Conservation (phyloP, 2,113 vertebrate species). For the Hippotragus niger region DNA sequence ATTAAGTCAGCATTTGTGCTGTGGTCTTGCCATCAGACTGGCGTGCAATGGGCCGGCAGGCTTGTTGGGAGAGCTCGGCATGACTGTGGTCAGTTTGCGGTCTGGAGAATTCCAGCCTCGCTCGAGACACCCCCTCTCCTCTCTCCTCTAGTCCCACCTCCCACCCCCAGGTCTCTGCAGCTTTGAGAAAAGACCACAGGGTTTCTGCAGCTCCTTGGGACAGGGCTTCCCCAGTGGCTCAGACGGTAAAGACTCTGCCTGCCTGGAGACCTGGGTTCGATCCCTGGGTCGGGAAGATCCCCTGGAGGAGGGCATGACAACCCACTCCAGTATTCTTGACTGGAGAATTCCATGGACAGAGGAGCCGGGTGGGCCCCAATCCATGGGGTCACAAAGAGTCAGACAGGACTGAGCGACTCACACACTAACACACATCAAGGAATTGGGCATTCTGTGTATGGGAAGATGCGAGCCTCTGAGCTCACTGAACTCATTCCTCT, state of each 20-base stretch:
- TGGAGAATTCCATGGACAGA: neutral
- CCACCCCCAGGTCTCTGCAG: neutral
- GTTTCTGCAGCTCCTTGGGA: neutral
- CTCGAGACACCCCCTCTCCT: neutral
- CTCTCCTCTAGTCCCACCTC: neutral
- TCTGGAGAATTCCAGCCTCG: neutral
- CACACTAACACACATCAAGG: neutral
- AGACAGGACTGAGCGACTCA: neutral
- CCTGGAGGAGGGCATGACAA: neutral
- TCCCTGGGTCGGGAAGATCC: neutral
- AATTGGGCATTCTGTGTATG: neutral
- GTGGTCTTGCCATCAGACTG: neutral
- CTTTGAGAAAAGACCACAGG: neutral
- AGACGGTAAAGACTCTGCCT: neutral
- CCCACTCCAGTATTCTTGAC: neutral
- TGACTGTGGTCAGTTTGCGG: neutral
- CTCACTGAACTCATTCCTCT: neutral
- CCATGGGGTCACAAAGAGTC: neutral
- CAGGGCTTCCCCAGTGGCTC: neutral
- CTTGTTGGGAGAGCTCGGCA: neutral
- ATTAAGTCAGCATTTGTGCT: neutral
- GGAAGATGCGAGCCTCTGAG: neutral
- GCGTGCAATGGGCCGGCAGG: accelerated
- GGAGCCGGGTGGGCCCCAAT: neutral
- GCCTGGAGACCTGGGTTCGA: neutral